phyloP scores from a whole-genome alignment of 2,888 invertebrate genomes.

The Polydesmus complanatus region DNA sequence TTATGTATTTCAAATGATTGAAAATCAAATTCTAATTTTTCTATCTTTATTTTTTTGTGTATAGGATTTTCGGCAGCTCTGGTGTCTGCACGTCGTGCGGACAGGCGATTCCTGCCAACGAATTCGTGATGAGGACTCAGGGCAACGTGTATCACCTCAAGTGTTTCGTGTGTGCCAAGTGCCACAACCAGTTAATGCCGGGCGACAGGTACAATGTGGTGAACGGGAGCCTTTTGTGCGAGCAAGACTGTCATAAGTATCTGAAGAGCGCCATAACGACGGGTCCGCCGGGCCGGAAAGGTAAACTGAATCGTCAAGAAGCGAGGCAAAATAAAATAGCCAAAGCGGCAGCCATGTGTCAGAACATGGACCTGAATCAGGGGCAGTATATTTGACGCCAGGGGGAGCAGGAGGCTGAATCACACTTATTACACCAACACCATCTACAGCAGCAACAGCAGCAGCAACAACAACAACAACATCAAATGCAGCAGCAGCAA shows the following conservation, averaged over 20 bases:
- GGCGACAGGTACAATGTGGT: conserved; percentile 89
- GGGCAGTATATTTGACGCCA: conserved; percentile 18
- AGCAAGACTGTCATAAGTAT: conserved; percentile 89
- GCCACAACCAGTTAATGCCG: conserved; percentile 70
- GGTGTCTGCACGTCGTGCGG: conserved; percentile 85
- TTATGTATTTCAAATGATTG: too few species aligned
- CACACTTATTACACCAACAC: background rate
- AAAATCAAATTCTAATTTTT: too few species aligned
- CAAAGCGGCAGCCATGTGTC: conserved; percentile 17
- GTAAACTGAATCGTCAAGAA: conserved; percentile 63
- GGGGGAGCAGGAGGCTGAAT: conserved; percentile 15
- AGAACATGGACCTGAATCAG: conserved; percentile 18
- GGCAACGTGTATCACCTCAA: conserved; percentile 76
- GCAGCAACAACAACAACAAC: conserved; percentile 1
- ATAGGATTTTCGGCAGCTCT: conserved; percentile 78
- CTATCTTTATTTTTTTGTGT: background rate
- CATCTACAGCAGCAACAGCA: background rate
- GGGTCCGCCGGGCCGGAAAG: conserved; percentile 51
- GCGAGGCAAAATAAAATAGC: conserved; percentile 18
- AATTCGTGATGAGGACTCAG: conserved; percentile 79
- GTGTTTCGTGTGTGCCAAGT: conserved; percentile 90
- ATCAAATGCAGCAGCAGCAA: background rate
- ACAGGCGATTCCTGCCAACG: conserved; percentile 80
- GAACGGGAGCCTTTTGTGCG: conserved; percentile 80
- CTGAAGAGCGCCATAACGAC: conserved; percentile 41